These are phyloP conservation scores for Meloe dianella DNA, from an alignment of 2,888 invertebrate genomes.

Conservation along the genomic window DNA sequence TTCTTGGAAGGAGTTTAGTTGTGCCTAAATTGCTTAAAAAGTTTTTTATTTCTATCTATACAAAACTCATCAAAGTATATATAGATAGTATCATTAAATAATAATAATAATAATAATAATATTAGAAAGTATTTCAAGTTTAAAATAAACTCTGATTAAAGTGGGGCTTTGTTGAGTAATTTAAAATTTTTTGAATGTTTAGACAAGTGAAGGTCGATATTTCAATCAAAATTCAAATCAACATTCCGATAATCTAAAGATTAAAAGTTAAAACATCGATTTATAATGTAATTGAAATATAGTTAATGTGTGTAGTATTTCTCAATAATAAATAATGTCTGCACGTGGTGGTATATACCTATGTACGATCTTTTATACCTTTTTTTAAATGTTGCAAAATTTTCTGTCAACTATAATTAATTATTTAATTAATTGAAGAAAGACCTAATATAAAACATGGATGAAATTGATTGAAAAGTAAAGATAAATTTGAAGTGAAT, in stretches of 20 bases:
- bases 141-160: neutral
- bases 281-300: too few relatives aligned
- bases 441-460: too few relatives aligned
- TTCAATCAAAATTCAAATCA: too few relatives aligned
- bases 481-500: neutral
- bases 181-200: neutral
- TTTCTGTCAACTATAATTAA: too few relatives aligned
- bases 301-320: too few relatives aligned
- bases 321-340: too few relatives aligned
- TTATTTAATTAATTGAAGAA: too few relatives aligned
- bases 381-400: too few relatives aligned
- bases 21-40: neutral
- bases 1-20: conserved; percentile 2
- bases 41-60: too few relatives aligned
- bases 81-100: conserved; percentile 1
- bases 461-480: neutral
- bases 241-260: conserved; percentile 4
- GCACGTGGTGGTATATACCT: too few relatives aligned
- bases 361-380: too few relatives aligned
- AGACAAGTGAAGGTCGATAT: conserved; percentile 2
- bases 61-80: too few relatives aligned
- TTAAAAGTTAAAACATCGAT: neutral
- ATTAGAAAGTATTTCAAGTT: neutral
- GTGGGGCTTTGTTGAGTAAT: neutral
- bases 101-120: neutral